Evolutionary conservation across 2,888 invertebrate species (phyloP), one percentile per base, ranked within the genome.

Genomic region (Smittia sp.): DNA sequence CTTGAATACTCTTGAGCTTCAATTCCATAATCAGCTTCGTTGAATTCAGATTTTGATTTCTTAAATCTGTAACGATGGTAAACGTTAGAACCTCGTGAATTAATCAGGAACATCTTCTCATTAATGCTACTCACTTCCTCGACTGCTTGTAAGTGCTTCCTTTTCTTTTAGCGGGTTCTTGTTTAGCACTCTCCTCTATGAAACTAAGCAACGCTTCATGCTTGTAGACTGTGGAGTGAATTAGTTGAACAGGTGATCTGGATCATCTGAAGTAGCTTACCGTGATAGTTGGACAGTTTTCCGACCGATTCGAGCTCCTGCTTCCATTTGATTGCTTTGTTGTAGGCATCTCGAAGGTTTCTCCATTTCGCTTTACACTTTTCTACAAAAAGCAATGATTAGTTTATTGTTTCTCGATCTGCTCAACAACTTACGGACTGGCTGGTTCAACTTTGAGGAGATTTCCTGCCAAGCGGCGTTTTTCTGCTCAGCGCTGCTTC

Each of bases 291-390:
- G 1, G 0, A 0, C 13, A 72, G 25, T 72, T 72, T 54, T 4
- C 39, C 39, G 13, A 72, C 9, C 13, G 18, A 38, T 3, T 62
- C 39, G 0, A 72, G 39, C 11, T 72, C 62, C 2, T n/a, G 20
- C 58, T 38, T 72, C 9, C 32, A 38, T 39, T 62, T 72, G 6
- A 72, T 39, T 15, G 72, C 27, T 25, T 72, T 72, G 1, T 20
- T 20, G 24, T 39, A 72, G 2, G 32, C 18, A n/a, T 72, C 72
- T 20, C 72, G 18, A 22, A 72, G 9, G n/a, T 72, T 72, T 22
- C 72, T 18, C 72, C 72, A 72, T 15, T 72, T 72, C 1, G 9
- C 7, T 72, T 72, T 72, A 1, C 54, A 20, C 13, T 24, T 62
- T 13, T 62, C 62, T n/a, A 27, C 15, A 32, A 15, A 22, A 46